Evolutionary conservation across 2,797 vertebrate species (phyloP), one percentile per base, ranked within the genome.

Genomic region (Sebastes miniatus): DNA sequence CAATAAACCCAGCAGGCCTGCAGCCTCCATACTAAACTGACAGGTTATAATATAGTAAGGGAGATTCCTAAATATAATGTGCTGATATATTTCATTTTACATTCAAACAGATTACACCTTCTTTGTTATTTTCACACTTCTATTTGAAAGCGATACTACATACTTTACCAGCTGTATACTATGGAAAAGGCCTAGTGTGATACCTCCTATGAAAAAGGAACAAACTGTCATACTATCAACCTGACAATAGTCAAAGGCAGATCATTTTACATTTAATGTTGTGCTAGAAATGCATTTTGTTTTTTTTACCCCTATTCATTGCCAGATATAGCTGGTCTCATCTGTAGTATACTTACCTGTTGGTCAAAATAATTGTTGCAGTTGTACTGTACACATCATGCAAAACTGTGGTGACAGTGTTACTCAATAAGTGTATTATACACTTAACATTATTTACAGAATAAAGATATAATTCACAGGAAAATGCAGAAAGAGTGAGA

Each of bases 1-100:
- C 97, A 83, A 90, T 86, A 86, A 92, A 88, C 71, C 83, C 87
- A 80, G 85, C 81, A 87, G 79, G 76, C 71, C 54, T 73, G 91
- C 89, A 84, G 88, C 91, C 88, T 89, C 83, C 79, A 12, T 31
- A 66, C 52, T 81, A 54, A 29, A 74, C 70, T 68, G 66, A 75
- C 61, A 79, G 63, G 22, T 39, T 61, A 25, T 7, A 47, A 65
- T 4, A 65, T 4, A 57, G 2, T 20, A 36, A 29, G 22, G 24
- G 24, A 0, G 16, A 63, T 39, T 36, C 4, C 65, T 68, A 24
- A 52, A 43, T 7, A 36, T 14, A 76, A 25, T 64, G 13, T 52
- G 5, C 13, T 61, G 13, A 74, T 43, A 50, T 4, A 61, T 56
- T 52, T 39, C 2, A 57, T 2, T 70, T 22, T 47, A 13, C 39